Evolutionary conservation across 1,140 invertebrate species (phyloP).

Genomic region (Drosophila repleta): DNA sequence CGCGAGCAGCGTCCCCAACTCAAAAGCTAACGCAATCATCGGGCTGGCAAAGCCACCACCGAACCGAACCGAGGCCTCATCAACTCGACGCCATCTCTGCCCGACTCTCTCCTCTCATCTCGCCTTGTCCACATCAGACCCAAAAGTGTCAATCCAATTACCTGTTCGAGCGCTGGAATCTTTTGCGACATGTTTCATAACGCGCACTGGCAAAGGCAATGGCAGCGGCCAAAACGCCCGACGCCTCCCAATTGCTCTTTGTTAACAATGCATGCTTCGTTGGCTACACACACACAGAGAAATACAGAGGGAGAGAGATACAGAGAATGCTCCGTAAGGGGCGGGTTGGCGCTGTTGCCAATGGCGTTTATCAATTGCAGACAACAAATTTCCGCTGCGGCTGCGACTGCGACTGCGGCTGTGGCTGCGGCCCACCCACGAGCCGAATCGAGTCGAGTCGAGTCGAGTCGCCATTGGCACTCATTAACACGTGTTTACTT

Average conservation of each 20-base stretch:
- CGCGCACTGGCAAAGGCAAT: constrained; percentile 30
- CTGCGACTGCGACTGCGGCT: too few species aligned
- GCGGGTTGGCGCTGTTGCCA: constrained; percentile 53
- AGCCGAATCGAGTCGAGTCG: constrained; percentile 48
- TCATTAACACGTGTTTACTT: constrained; percentile 81
- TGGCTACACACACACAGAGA: constrained; percentile 23
- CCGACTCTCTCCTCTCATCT: constrained; percentile 20
- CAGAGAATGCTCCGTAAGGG: constrained; percentile 1
- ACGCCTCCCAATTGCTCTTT: constrained; percentile 9
- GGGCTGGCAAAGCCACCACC: constrained; percentile 67
- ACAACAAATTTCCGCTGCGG: constrained; percentile 46
- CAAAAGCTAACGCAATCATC: constrained; percentile 78
- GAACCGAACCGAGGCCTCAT: constrained; percentile 60
- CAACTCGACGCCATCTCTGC: constrained; percentile 58
- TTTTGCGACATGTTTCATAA: constrained; percentile 83
- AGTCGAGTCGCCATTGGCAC: constrained; percentile 57
- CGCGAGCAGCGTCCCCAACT: constrained; percentile 62
- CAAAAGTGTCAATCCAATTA: constrained; percentile 83
- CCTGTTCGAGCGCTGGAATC: constrained; percentile 81
- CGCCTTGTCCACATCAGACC: constrained; percentile 58
- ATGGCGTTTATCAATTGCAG: constrained; percentile 77
- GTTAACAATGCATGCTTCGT: constrained; percentile 45
- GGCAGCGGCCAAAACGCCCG: constrained; percentile 12
- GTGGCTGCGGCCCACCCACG: constrained; percentile 69
- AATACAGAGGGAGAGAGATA: background rate